A percentile compares a stretch with the other conserved stretches of the same genome.
phyloP scores from a whole-genome alignment of 2,888 invertebrate species.

The Beris chalybata region DNA sequence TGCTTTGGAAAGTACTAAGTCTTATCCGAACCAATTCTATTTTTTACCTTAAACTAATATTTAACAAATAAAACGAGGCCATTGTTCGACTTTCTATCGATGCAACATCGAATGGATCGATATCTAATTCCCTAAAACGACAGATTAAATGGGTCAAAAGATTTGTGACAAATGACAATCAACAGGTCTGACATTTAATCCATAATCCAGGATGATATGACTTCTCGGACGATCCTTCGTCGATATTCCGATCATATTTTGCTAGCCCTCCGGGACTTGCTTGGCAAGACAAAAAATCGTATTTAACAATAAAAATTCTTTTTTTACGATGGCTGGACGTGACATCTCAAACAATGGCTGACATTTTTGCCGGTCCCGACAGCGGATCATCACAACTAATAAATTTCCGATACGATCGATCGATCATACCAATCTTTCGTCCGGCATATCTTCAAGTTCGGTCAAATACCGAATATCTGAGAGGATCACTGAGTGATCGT shows the following conservation, averaged over 20 bases:
- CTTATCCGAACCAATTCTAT: too few relatives aligned
- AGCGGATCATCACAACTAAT: constrained; percentile 34
- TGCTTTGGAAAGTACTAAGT: too few relatives aligned
- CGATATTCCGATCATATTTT: constrained; percentile 12
- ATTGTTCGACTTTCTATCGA: neutral
- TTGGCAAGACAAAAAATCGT: constrained; percentile 3
- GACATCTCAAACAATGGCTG: constrained; percentile 36
- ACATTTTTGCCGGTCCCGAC: constrained; percentile 25
- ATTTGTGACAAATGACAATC: constrained; percentile 39
- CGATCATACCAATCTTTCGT: constrained; percentile 34
- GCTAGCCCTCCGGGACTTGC: constrained; percentile 17
- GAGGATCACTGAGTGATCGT: too few relatives aligned
- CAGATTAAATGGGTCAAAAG: constrained; percentile 19
- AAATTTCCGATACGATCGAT: constrained; percentile 38
- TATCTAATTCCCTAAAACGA: constrained; percentile 22
- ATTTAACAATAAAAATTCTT: constrained; percentile 27
- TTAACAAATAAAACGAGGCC: too few relatives aligned
- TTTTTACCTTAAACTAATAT: too few relatives aligned
- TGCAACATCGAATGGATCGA: constrained; percentile 1
- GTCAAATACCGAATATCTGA: neutral
- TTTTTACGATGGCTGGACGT: constrained; percentile 26
- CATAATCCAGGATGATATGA: constrained; percentile 37
- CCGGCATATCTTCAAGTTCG: constrained; percentile 11
- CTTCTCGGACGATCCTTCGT: constrained; percentile 6
- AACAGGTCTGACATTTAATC: constrained; percentile 38